Conservation (phyloP, 2,113 vertebrate genomes). For the Vulpes vulpes region DNA sequence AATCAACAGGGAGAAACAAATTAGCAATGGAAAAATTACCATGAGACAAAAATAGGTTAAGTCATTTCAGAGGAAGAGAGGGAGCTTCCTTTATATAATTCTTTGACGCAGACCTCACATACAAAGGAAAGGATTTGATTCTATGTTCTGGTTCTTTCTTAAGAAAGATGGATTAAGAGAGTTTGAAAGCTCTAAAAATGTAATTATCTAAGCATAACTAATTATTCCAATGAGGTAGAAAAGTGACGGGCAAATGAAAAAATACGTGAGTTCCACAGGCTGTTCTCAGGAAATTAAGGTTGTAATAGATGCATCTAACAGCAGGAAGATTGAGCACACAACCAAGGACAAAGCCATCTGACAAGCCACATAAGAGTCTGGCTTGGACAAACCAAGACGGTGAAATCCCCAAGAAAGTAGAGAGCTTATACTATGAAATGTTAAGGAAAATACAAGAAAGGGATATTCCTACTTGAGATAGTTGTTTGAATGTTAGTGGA, state of each 20-base stretch:
- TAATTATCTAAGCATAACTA: constrained; percentile 70
- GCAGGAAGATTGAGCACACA: neutral
- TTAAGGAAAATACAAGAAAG: neutral
- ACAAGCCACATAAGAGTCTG: neutral
- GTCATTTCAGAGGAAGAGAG: neutral
- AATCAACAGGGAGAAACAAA: neutral
- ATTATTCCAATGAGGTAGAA: constrained; percentile 69
- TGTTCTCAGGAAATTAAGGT: constrained; percentile 44
- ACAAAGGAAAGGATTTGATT: constrained; percentile 31
- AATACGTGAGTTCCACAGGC: constrained; percentile 14
- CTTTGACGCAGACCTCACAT: neutral
- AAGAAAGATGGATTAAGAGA: constrained; percentile 63
- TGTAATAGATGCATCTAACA: neutral
- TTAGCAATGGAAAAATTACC: neutral
- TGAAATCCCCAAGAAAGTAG: neutral
- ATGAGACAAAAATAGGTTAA: neutral
- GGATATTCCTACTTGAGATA: neutral
- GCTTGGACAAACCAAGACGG: neutral
- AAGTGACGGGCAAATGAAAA: constrained; percentile 56
- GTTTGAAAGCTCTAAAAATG: constrained; percentile 57
- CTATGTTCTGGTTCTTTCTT: constrained; percentile 14
- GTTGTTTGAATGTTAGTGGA: neutral
- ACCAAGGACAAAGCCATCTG: constrained; percentile 20
- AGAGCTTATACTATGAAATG: neutral
- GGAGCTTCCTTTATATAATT: neutral